Conservation (phyloP, 2,888 invertebrate genomes). For the Campoplex nolae region DNA sequence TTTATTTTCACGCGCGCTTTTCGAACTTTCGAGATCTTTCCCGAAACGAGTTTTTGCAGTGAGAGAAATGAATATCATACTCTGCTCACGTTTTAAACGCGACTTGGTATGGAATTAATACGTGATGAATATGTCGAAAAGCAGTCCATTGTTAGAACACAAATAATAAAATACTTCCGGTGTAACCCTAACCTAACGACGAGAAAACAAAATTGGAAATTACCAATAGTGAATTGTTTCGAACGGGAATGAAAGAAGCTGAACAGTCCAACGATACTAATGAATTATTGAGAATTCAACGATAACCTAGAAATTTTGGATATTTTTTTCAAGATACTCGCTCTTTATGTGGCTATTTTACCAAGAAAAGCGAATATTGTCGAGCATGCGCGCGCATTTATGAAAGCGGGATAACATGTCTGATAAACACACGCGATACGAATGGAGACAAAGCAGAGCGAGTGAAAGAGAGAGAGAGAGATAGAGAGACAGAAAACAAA, state of each 20-base stretch:
- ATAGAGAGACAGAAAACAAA: not conserved
- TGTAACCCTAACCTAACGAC: slow-evolving; percentile 49
- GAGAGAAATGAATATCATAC: not conserved
- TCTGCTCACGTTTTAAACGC: not conserved
- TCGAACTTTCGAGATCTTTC: not conserved
- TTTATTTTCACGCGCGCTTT: slow-evolving; percentile 26
- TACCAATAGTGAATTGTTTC: slow-evolving; percentile 1
- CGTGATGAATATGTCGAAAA: slow-evolving; percentile 1
- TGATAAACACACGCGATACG: not conserved
- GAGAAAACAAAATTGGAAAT: not conserved
- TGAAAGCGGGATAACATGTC: slow-evolving; percentile 19
- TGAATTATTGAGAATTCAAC: slow-evolving; percentile 43
- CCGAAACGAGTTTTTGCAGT: not conserved
- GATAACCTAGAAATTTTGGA: not conserved
- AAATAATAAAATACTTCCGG: not conserved
- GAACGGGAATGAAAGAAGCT: slow-evolving; percentile 6
- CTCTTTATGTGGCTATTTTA: slow-evolving; percentile 4
- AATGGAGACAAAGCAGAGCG: not conserved
- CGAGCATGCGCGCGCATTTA: slow-evolving; percentile 27
- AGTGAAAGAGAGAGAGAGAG: not conserved
- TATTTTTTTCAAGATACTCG: slow-evolving; percentile 18
- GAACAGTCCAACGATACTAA: not conserved
- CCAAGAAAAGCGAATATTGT: not conserved
- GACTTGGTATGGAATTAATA: not conserved
- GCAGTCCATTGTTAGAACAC: slow-evolving; percentile 12